Conservation (phyloP, 2,797 vertebrate species). For the Amphiprion clarkii region DNA sequence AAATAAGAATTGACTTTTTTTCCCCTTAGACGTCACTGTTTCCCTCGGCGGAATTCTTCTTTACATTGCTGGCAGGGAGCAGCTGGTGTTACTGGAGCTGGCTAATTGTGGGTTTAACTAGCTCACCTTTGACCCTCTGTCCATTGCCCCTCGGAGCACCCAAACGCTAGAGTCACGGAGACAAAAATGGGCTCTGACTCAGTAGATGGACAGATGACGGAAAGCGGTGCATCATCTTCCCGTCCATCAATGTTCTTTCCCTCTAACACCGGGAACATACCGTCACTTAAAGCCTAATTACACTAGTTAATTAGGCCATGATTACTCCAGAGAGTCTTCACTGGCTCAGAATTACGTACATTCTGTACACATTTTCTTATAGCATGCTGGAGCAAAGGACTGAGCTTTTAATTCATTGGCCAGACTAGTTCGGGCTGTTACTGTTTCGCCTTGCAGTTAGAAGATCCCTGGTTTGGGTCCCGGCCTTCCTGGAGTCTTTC, state of each 20-base stretch:
- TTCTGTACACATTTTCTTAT: conserved; percentile 2
- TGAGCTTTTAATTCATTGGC: not conserved
- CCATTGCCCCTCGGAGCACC: conserved; percentile 56
- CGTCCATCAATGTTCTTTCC: not conserved
- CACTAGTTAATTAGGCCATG: conserved; percentile 4
- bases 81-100: conserved; percentile 16
- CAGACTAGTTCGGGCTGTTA: not conserved
- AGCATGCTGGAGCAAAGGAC: not conserved
- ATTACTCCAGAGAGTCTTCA: not conserved
- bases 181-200: conserved; percentile 64
- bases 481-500: too few species aligned
- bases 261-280: conserved; percentile 16
- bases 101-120: conserved; percentile 18
- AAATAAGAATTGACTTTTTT: not conserved
- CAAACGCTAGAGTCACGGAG: conserved; percentile 47
- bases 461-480: too few species aligned
- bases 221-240: conserved; percentile 44
- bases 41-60: not conserved
- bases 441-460: too few species aligned
- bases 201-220: conserved; percentile 32
- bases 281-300: conserved; percentile 10
- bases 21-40: not conserved
- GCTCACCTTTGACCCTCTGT: conserved; percentile 72
- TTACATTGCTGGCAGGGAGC: not conserved
- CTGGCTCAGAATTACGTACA: not conserved